Evolutionary conservation across 2,113 vertebrate species (phyloP).

Genomic region (Pelodiscus sinensis): DNA sequence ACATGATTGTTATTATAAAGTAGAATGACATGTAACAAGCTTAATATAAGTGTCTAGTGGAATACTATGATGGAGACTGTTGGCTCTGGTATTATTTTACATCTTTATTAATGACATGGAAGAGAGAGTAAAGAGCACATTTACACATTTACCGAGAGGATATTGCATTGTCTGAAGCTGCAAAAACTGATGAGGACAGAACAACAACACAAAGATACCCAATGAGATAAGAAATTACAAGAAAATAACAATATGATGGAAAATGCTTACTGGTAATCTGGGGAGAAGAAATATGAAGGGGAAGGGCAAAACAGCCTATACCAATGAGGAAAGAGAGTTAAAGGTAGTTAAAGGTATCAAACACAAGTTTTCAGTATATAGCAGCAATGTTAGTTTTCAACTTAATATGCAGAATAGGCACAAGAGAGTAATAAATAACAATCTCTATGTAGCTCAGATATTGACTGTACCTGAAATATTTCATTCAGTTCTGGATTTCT

Average conservation of each 20-base stretch:
- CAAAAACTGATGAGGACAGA: neutral
- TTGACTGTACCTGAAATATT: neutral
- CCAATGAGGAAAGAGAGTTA: neutral
- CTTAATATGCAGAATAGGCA: neutral
- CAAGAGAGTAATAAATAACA: neutral
- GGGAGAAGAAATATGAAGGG: neutral
- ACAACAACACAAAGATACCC: neutral
- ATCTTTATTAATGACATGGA: neutral
- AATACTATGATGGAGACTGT: neutral
- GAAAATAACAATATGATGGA: neutral
- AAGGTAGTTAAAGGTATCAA: neutral
- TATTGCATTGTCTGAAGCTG: neutral
- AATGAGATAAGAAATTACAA: neutral
- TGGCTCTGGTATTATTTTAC: neutral
- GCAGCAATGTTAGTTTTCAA: neutral
- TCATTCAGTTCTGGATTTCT: fast-evolving
- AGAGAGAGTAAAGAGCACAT: neutral
- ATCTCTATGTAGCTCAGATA: neutral
- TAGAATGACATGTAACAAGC: fast-evolving
- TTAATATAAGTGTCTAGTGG: neutral
- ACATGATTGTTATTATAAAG: neutral
- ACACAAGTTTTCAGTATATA: neutral
- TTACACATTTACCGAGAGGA: neutral
- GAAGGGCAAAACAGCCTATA: neutral
- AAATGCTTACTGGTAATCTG: neutral